These are phyloP conservation scores for Glandiceps talaboti DNA, from an alignment of 53 echinoderm and acorn worm genomes.

Conservation along the genomic window DNA sequence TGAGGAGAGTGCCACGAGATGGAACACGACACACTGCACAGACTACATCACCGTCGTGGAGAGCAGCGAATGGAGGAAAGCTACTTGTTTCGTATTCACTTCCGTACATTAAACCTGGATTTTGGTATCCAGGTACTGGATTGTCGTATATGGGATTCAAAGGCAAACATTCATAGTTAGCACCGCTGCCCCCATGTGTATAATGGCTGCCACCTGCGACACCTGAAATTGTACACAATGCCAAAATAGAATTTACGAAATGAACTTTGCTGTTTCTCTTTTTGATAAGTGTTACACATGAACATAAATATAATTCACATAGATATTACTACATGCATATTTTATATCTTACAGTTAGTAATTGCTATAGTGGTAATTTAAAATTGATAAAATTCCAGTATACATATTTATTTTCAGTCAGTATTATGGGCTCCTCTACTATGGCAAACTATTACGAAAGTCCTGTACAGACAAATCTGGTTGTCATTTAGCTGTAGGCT, in stretches of 20 bases:
- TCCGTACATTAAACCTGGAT: conserved; percentile 14
- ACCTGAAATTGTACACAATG: too few species aligned
- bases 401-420: too few species aligned
- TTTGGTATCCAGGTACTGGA: conserved; percentile 3
- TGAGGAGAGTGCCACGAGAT: not conserved
- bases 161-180: conserved; percentile 42
- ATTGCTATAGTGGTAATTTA: too few species aligned
- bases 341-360: too few species aligned
- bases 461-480: not conserved
- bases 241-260: too few species aligned
- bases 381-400: too few species aligned
- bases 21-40: conserved; percentile 16
- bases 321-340: too few species aligned
- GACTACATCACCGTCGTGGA: not conserved
- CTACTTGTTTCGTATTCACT: conserved; percentile 26
- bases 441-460: too few species aligned
- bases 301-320: too few species aligned
- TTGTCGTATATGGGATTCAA: conserved; percentile 41
- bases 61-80: not conserved
- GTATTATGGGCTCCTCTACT: too few species aligned
- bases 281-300: too few species aligned
- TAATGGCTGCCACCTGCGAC: conserved; percentile 28
- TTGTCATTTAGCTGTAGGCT: not conserved
- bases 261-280: too few species aligned
- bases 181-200: conserved; percentile 28